These are phyloP conservation scores for Leptatherina wallacei DNA, from an alignment of 2,797 vertebrate genomes.

Conservation along the genomic window DNA sequence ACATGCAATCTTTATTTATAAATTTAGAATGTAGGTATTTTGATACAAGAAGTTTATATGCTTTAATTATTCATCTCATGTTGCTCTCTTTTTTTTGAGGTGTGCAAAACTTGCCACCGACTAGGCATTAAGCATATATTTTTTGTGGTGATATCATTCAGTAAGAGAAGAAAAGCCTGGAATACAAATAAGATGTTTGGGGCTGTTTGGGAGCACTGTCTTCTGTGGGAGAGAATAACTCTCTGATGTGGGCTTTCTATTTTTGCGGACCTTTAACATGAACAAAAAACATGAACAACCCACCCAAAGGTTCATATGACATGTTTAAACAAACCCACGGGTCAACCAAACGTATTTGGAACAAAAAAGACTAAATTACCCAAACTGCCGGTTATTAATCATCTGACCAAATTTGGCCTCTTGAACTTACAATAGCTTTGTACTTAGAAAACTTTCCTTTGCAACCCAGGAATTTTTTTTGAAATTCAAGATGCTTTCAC, in stretches of 20 bases:
- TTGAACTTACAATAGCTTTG: conserved; percentile 4
- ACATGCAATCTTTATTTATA: neutral
- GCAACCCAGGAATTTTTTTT: neutral
- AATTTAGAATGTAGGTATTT: neutral
- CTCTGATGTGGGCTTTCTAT: neutral
- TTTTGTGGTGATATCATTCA: neutral
- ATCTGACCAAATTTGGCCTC: conserved; percentile 1
- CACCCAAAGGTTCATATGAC: neutral
- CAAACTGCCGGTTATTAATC: neutral
- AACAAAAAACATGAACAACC: neutral
- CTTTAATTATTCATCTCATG: neutral
- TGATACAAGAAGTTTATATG: neutral
- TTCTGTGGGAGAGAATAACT: neutral
- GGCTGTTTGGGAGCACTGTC: neutral
- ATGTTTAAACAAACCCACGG: neutral
- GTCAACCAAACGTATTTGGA: neutral
- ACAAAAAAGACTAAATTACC: neutral
- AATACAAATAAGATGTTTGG: conserved; percentile 3
- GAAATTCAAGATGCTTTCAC: neutral
- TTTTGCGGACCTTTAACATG: conserved; percentile 2
- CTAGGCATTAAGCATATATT: neutral
- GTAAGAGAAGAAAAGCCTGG: neutral
- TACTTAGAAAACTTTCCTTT: neutral
- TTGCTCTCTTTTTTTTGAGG: neutral
- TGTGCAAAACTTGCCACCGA: neutral